Conservation (phyloP, 2,888 invertebrate species). For the Autographa pulchrina region DNA sequence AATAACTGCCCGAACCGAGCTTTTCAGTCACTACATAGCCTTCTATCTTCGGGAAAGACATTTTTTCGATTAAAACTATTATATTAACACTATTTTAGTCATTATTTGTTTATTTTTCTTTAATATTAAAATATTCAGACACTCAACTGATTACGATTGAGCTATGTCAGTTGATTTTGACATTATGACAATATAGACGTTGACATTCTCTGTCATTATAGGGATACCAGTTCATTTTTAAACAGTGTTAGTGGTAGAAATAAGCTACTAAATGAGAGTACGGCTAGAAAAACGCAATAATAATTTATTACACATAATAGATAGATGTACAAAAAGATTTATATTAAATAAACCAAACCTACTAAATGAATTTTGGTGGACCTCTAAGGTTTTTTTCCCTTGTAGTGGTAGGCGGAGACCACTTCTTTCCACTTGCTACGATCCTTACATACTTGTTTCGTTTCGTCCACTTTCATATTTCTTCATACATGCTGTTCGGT, state of each 20-base stretch:
- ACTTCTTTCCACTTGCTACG: too few species aligned
- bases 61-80: slow-evolving; percentile 56
- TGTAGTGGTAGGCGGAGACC: too few species aligned
- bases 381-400: too few species aligned
- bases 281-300: too few species aligned
- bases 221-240: neutral
- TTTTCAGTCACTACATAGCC: slow-evolving; percentile 93
- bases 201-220: neutral
- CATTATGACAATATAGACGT: slow-evolving; percentile 6
- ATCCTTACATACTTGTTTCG: too few species aligned
- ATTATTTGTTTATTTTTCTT: slow-evolving; percentile 28
- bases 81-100: slow-evolving; percentile 25
- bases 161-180: slow-evolving; percentile 20
- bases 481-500: too few species aligned
- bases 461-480: too few species aligned
- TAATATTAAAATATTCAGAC: neutral
- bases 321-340: too few species aligned
- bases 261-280: neutral
- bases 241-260: neutral
- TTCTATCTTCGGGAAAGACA: slow-evolving; percentile 90
- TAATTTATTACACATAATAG: too few species aligned
- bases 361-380: too few species aligned
- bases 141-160: slow-evolving; percentile 21
- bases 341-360: too few species aligned
- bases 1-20: slow-evolving; percentile 95